These are phyloP conservation scores for Zeugodacus cucurbitae DNA, from an alignment of 1,140 invertebrate species.

Conservation along the genomic window DNA sequence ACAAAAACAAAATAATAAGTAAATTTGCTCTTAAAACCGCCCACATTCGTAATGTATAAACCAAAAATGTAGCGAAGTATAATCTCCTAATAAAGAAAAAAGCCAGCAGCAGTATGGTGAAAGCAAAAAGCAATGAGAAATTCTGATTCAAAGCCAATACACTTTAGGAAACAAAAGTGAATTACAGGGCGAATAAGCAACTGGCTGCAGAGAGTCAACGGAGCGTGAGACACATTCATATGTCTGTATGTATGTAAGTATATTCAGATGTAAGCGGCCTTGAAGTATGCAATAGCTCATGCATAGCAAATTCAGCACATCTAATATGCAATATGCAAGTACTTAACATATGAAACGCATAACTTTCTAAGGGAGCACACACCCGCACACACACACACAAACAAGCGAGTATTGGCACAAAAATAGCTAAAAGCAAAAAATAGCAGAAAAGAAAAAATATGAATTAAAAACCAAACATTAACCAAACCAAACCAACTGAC, in stretches of 20 bases:
- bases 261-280: background rate
- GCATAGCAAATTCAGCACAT: background rate
- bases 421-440: background rate
- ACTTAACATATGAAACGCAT: conserved; percentile 19
- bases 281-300: conserved; percentile 19
- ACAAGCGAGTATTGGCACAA: background rate
- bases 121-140: background rate
- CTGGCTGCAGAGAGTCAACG: background rate
- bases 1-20: too few relatives aligned
- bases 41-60: too few relatives aligned
- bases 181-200: background rate
- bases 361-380: background rate
- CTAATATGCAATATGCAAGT: conserved; percentile 22
- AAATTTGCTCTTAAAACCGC: too few relatives aligned
- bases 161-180: background rate
- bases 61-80: too few relatives aligned
- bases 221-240: background rate
- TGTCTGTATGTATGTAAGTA: background rate
- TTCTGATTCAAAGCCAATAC: conserved; percentile 21
- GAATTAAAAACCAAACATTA: background rate
- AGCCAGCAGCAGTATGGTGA: background rate
- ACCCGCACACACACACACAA: too few relatives aligned
- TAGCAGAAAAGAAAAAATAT: background rate
- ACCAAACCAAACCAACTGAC: background rate
- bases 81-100: too few relatives aligned